These are phyloP conservation scores for Eleutherodactylus coqui DNA, from an alignment of 2,797 vertebrate species.

Conservation along the genomic window DNA sequence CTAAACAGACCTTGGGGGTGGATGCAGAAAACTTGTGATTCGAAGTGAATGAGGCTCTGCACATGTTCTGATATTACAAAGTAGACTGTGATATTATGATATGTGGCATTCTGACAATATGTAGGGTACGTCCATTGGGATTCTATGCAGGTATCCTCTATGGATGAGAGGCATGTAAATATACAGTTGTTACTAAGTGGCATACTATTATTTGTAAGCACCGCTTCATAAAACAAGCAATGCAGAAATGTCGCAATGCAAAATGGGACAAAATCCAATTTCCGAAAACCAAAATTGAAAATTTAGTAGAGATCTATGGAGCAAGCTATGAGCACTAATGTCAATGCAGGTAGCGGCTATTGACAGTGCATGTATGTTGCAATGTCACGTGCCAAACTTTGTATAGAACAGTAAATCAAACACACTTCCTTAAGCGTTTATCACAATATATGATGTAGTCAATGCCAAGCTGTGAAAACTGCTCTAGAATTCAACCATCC, in stretches of 20 bases:
- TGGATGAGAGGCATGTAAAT: not conserved
- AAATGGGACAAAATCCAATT: not conserved
- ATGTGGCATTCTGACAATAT: not conserved
- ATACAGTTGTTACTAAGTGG: not conserved
- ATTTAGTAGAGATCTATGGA: not conserved
- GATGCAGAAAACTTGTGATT: not conserved
- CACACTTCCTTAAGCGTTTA: no score
- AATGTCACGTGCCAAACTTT: not conserved
- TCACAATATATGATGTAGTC: not conserved
- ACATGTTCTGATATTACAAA: no score
- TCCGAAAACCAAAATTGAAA: not conserved
- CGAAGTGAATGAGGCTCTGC: not conserved
- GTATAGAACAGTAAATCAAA: not conserved
- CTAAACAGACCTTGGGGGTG: not conserved
- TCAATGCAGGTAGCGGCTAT: not conserved
- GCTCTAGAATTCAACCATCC: not conserved
- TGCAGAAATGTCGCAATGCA: not conserved
- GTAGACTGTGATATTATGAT: not conserved
- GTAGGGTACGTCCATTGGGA: not conserved
- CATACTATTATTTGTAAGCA: not conserved
- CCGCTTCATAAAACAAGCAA: not conserved
- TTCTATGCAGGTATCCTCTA: not conserved
- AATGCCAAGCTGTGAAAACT: not conserved
- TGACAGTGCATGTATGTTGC: not conserved
- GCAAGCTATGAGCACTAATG: not conserved